Conservation (phyloP, 1,140 invertebrate species). For the Drosophila sucinea region DNA sequence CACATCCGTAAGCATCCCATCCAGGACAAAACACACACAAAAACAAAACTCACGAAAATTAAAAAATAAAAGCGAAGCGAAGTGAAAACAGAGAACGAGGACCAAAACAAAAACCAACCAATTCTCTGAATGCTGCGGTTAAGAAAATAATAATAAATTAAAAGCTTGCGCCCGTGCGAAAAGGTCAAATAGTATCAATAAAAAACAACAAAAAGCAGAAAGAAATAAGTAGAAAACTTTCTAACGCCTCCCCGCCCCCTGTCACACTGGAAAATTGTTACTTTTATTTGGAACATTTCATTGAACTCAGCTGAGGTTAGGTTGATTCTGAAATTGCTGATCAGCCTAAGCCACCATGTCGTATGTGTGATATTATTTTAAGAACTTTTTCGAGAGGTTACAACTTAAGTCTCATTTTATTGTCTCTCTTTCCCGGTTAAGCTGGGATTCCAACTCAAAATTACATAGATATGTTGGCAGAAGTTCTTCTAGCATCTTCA, state of each 20-base stretch:
- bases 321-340: no score
- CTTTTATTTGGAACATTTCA: no score
- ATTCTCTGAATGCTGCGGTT: constrained; percentile 45
- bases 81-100: constrained; percentile 20
- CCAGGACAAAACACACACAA: neutral
- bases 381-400: neutral
- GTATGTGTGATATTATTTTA: constrained; percentile 4
- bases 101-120: constrained; percentile 4
- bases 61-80: neutral
- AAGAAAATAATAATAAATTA: constrained; percentile 61
- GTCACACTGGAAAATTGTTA: neutral
- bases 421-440: neutral
- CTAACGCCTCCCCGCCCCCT: neutral
- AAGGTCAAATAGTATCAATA: constrained; percentile 60
- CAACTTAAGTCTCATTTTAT: no score
- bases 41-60: constrained; percentile 14
- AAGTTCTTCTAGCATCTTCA: neutral
- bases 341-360: neutral
- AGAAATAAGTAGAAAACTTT: neutral
- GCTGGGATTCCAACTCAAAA: neutral
- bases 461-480: neutral
- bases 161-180: constrained; percentile 43
- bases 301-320: no score
- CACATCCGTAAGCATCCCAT: neutral
- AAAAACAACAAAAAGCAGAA: no score